phyloP scores from a whole-genome alignment of 1,140 invertebrate species.

The Zaprionus nigranus region DNA sequence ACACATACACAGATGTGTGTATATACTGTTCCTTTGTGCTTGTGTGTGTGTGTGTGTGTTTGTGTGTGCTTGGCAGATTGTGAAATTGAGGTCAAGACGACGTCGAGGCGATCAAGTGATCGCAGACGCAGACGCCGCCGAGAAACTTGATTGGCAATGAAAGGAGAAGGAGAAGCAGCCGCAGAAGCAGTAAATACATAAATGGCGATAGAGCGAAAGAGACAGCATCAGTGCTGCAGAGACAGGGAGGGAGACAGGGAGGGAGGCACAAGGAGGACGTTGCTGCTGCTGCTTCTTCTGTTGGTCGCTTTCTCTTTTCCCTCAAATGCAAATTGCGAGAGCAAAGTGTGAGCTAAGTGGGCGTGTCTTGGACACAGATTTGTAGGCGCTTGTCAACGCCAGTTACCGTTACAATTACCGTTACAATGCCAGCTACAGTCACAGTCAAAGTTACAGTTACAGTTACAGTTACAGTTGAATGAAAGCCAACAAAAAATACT shows the following conservation, averaged over 20 bases:
- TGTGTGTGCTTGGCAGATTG: conserved; percentile 41
- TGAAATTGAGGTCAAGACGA: conserved; percentile 72
- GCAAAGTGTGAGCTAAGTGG: conserved; percentile 3
- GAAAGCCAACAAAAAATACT: conserved; percentile 40
- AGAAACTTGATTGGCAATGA: conserved; percentile 16
- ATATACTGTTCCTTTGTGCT: conserved; percentile 48
- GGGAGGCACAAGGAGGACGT: not conserved
- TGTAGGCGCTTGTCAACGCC: conserved; percentile 6
- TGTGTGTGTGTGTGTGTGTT: conserved; percentile 12
- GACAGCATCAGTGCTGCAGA: not conserved
- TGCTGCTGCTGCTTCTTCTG: not conserved
- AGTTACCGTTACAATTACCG: conserved; percentile 13
- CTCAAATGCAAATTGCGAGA: conserved; percentile 8
- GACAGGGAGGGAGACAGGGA: not conserved
- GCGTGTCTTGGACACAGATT: conserved; percentile 19
- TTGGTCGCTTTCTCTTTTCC: conserved; percentile 6
- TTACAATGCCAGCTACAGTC: conserved; percentile 11
- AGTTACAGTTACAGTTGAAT: conserved; percentile 29
- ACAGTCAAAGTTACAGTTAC: conserved; percentile 19
- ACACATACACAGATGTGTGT: conserved; percentile 9
- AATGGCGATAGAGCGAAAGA: no score
- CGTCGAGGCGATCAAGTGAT: conserved; percentile 41
- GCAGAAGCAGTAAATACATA: not conserved
- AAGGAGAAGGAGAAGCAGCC: not conserved
- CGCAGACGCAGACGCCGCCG: conserved; percentile 7